Evolutionary conservation across 2,888 invertebrate genomes (phyloP).

Genomic region (Clitarchus hookeri): DNA sequence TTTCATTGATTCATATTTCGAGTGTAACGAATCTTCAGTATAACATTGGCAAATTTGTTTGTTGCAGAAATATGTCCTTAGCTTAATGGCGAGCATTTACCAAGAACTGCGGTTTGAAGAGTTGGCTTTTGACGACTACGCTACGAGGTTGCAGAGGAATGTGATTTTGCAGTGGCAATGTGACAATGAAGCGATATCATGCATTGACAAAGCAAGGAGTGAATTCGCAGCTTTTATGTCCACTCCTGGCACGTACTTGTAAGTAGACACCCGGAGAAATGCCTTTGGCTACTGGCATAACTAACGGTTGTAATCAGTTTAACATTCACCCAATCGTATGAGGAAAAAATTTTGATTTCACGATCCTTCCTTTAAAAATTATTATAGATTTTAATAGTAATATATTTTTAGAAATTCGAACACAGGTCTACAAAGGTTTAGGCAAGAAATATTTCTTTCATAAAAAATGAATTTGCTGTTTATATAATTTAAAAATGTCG

Average conservation of each 20-base stretch:
- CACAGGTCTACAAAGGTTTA: no score
- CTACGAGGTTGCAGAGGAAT: conserved; percentile 60
- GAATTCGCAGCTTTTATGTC: conserved; percentile 22
- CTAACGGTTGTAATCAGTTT: no score
- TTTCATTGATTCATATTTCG: no score
- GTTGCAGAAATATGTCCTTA: conserved; percentile 26
- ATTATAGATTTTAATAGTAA: no score
- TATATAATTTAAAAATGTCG: no score
- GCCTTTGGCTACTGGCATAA: not conserved
- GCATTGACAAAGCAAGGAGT: not conserved
- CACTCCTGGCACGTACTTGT: not conserved
- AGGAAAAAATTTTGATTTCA: no score
- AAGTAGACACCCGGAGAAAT: not conserved
- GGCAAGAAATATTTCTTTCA: no score
- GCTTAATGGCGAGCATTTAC: not conserved
- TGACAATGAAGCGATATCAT: conserved; percentile 35
- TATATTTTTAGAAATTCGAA: no score
- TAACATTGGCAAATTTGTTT: not conserved
- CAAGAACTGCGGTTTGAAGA: conserved; percentile 58
- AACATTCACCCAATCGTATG: no score
- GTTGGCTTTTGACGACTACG: conserved; percentile 54
- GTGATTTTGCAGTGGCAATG: conserved; percentile 65
- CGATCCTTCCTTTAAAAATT: no score
- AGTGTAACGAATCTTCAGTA: no score
- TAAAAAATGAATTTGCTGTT: no score